Conservation (phyloP, 30 jellyfish, hydroid and myxozoan genomes). For the Morbakka virulenta region DNA sequence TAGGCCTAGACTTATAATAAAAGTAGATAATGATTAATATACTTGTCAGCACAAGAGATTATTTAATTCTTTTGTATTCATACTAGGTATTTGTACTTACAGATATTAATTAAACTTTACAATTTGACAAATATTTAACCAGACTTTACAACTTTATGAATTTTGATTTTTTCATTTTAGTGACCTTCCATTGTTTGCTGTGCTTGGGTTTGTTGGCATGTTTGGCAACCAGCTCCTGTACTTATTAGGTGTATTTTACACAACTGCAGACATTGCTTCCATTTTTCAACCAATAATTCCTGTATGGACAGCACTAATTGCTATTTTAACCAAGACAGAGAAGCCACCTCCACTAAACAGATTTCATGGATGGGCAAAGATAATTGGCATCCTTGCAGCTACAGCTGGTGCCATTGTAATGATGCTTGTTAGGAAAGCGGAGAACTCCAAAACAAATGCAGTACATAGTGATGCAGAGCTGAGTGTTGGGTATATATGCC, state of each 20-base stretch:
- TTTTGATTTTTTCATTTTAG: too few species aligned
- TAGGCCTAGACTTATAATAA: too few species aligned
- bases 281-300: constrained; percentile 48
- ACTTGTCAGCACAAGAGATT: too few species aligned
- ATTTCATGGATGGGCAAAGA: constrained; percentile 5
- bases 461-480: neutral
- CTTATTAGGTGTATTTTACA: constrained; percentile 15
- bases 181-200: too few species aligned
- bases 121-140: too few species aligned
- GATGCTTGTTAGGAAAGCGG: constrained; percentile 7
- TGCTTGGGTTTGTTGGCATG: too few species aligned
- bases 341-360: neutral
- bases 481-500: constrained; percentile 11
- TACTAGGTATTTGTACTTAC: too few species aligned
- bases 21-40: too few species aligned
- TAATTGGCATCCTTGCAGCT: constrained; percentile 26
- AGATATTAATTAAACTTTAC: too few species aligned
- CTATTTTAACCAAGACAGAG: constrained; percentile 10
- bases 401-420: constrained; percentile 34
- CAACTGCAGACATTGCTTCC: constrained; percentile 47
- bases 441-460: neutral
- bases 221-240: too few species aligned
- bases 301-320: constrained; percentile 3
- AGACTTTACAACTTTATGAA: too few species aligned
- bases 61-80: too few species aligned